Percentiles rank a stretch among this genome's conserved stretches.
Evolutionary conservation across 2,797 vertebrate genomes (phyloP).

Genomic region (Carapus acus): DNA sequence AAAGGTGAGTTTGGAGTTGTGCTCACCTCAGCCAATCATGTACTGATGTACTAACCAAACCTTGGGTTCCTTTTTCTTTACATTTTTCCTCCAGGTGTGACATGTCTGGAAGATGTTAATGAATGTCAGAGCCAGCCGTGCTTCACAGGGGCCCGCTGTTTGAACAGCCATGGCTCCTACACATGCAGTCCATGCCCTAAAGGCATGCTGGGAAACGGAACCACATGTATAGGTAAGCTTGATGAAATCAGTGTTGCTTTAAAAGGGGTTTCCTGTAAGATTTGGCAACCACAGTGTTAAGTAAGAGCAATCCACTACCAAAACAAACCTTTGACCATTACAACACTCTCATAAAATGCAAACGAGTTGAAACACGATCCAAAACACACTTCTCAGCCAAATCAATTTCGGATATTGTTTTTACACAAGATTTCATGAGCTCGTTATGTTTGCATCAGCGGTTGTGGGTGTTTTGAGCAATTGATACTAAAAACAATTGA

Average conservation of each 20-base stretch:
- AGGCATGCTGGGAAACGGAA: constrained; percentile 75
- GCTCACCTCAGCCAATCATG: too few relatives aligned
- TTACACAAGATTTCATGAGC: too few relatives aligned
- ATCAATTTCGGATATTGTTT: too few relatives aligned
- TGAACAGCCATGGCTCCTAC: constrained; percentile 74
- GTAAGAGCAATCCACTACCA: too few relatives aligned
- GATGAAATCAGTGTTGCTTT: too few relatives aligned
- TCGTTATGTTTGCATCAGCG: too few relatives aligned
- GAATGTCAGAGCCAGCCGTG: constrained; percentile 72
- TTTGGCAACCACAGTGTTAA: too few relatives aligned
- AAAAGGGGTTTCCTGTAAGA: too few relatives aligned
- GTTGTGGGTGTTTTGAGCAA: too few relatives aligned
- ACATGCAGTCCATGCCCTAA: constrained; percentile 71
- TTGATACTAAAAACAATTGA: too few relatives aligned
- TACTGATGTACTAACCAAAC: too few relatives aligned
- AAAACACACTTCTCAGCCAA: too few relatives aligned
- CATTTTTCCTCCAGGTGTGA: constrained; percentile 52
- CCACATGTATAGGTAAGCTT: constrained; percentile 66
- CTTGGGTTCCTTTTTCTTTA: background rate
- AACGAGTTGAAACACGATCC: background rate
- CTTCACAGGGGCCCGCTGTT: constrained; percentile 68
- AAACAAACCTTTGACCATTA: background rate
- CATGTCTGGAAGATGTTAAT: constrained; percentile 73
- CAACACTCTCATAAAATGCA: background rate
- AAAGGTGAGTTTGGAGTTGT: constrained; percentile 50